A percentile compares a stretch with the other conserved stretches of the same genome.
These are phyloP conservation scores for Megalops cyprinoides DNA, from an alignment of 2,797 vertebrate species.

Conservation along the genomic window DNA sequence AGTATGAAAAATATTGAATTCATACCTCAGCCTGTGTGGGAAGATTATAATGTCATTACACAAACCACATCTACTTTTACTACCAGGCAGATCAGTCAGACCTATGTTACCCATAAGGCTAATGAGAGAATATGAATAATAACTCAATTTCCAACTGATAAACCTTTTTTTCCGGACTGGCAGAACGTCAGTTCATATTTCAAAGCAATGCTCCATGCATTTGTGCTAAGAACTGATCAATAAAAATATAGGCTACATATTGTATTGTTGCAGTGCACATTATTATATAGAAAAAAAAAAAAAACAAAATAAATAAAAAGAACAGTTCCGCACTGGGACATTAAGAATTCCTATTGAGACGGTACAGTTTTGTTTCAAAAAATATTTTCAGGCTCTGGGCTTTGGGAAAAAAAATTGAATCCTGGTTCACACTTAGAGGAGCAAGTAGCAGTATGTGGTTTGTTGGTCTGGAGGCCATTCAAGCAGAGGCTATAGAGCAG, in stretches of 20 bases:
- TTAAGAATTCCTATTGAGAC: neutral
- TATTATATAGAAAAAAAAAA: neutral
- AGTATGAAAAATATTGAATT: too few species aligned
- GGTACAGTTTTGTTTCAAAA: neutral
- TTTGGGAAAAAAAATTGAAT: slow-evolving; percentile 19
- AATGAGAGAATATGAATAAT: neutral
- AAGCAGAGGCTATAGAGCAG: neutral
- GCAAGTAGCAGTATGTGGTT: neutral
- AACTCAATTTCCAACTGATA: neutral
- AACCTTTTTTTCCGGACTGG: too few species aligned
- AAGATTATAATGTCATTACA: too few species aligned
- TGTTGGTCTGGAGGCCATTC: neutral
- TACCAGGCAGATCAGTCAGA: neutral
- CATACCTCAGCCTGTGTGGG: too few species aligned
- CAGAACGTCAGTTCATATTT: too few species aligned
- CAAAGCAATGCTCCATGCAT: neutral
- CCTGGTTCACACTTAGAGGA: neutral
- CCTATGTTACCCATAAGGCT: slow-evolving; percentile 6
- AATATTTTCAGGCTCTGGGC: neutral
- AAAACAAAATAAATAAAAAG: neutral
- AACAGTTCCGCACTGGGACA: too few species aligned
- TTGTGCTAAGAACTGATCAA: neutral
- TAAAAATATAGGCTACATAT: neutral
- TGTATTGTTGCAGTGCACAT: neutral
- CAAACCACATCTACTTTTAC: too few species aligned